Percentiles rank a stretch among this genome's conserved stretches.
Evolutionary conservation across 2,113 vertebrate genomes (phyloP).

Genomic region (Antechinus flavipes): DNA sequence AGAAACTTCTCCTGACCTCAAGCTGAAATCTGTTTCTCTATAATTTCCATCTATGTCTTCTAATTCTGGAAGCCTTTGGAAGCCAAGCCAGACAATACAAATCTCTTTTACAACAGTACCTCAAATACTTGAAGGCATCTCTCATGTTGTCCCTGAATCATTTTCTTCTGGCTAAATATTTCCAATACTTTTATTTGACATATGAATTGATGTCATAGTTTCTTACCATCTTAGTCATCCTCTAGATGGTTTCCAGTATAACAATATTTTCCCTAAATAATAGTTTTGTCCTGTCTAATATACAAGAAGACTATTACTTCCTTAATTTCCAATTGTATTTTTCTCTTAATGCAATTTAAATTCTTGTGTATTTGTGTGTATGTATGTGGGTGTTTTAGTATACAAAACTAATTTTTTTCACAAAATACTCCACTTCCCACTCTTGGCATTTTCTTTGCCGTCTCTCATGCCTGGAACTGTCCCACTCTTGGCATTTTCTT

Average conservation of each 20-base stretch:
- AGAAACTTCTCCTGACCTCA: not conserved
- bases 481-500: not conserved
- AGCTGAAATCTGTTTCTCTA: not conserved
- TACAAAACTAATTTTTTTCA: not conserved
- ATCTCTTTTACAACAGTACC: not conserved
- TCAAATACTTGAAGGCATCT: not conserved
- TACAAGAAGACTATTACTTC: not conserved
- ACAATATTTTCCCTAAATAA: not conserved
- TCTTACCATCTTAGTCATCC: not conserved
- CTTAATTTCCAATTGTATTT: not conserved
- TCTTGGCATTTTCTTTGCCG: not conserved
- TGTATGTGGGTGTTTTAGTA: not conserved
- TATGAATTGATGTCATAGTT: not conserved
- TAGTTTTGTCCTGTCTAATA: not conserved
- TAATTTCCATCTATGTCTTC: not conserved
- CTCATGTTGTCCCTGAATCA: not conserved
- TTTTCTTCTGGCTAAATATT: not conserved
- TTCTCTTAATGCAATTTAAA: not conserved
- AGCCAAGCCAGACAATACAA: not conserved
- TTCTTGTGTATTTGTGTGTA: not conserved
- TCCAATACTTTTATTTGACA: not conserved
- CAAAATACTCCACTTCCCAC: not conserved
- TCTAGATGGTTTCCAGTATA: not conserved
- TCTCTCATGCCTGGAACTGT: not conserved
- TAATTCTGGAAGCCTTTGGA: not conserved